These are phyloP conservation scores for western clawed frog (Xenopus tropicalis) DNA, from an alignment of 2,113 vertebrate species.

Conservation along the genomic window DNA sequence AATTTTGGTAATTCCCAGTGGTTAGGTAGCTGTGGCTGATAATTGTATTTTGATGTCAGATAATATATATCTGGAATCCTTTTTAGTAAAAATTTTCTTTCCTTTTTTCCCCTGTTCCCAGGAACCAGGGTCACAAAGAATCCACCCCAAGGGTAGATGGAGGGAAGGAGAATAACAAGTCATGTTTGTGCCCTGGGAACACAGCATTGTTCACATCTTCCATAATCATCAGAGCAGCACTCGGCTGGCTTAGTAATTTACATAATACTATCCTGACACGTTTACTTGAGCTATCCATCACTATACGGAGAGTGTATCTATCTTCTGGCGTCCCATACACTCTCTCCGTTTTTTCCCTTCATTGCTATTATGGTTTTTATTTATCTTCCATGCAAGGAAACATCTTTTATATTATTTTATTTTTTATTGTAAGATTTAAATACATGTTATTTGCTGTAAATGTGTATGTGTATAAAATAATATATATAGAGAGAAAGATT, in stretches of 20 bases:
- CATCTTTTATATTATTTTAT: too few species aligned
- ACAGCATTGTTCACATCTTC: slow-evolving; percentile 76
- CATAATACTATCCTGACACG: slow-evolving; percentile 88
- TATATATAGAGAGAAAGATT: too few species aligned
- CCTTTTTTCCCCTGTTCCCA: slow-evolving; percentile 64
- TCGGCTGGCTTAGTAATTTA: slow-evolving; percentile 85
- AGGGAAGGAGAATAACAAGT: slow-evolving; percentile 88
- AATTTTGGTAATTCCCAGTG: too few species aligned
- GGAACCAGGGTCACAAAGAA: slow-evolving; percentile 83
- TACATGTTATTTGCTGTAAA: too few species aligned
- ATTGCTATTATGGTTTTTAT: slow-evolving; percentile 66
- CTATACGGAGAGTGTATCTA: slow-evolving; percentile 62
- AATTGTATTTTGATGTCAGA: too few species aligned
- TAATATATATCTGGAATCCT: too few species aligned
- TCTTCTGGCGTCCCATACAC: slow-evolving; percentile 63
- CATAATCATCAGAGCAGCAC: slow-evolving; percentile 88
- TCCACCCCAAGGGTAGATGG: slow-evolving; percentile 81
- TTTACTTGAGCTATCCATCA: slow-evolving; percentile 86
- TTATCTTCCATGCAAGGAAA: slow-evolving; percentile 66
- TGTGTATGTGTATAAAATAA: too few species aligned
- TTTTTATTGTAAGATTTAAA: too few species aligned
- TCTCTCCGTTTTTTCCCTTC: slow-evolving; percentile 57
- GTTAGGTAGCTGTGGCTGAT: too few species aligned
- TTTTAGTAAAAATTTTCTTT: not conserved
- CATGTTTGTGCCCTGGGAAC: slow-evolving; percentile 75